These are phyloP conservation scores for Grallaria varia DNA, from an alignment of 2,113 vertebrate genomes.

Conservation along the genomic window DNA sequence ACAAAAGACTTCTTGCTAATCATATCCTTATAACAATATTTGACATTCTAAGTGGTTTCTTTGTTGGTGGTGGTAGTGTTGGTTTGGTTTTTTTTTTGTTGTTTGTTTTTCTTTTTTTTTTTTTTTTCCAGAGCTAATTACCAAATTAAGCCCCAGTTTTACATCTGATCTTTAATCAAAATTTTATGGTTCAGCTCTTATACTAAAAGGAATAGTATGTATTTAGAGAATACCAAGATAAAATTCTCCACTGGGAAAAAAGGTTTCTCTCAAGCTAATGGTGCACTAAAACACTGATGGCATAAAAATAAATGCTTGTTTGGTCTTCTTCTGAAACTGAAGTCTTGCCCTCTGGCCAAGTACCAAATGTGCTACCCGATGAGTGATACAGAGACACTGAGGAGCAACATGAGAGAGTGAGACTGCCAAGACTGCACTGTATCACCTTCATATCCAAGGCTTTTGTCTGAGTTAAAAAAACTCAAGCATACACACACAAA, in stretches of 20 bases:
- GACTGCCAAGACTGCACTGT: background rate
- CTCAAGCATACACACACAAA: background rate
- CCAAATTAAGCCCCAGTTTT: background rate
- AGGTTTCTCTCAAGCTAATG: background rate
- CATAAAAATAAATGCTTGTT: constrained; percentile 52
- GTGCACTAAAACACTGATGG: background rate
- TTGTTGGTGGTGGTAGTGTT: too few relatives aligned
- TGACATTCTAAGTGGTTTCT: background rate
- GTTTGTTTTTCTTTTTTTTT: background rate
- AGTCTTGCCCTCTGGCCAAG: constrained; percentile 41
- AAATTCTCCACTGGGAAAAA: background rate
- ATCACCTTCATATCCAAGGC: constrained; percentile 40
- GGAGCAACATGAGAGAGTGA: background rate
- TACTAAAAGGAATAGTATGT: background rate
- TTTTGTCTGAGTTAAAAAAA: background rate
- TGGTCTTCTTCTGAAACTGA: constrained; percentile 40
- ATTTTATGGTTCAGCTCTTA: background rate
- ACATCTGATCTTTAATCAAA: background rate
- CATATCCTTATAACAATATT: background rate
- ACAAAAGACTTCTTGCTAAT: background rate
- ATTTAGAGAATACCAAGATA: background rate
- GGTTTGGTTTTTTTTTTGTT: background rate
- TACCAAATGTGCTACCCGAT: constrained; percentile 54
- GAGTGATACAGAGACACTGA: constrained; percentile 26
- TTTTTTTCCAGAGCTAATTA: background rate